Evolutionary conservation across 2,797 vertebrate species (phyloP).

Genomic region (Rachycentron canadum): DNA sequence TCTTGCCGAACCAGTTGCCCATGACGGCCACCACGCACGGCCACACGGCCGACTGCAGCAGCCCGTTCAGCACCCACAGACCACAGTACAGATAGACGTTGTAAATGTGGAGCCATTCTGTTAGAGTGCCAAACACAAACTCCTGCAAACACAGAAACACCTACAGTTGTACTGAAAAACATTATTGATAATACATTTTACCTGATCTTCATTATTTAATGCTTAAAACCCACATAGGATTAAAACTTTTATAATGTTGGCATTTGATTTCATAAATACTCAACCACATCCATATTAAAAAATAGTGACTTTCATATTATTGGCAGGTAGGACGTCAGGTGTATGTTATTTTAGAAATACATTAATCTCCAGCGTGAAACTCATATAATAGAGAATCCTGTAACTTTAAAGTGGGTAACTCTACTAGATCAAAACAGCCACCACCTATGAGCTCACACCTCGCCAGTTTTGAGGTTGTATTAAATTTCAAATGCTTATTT

Average conservation of each 20-base stretch:
- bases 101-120: slow-evolving; percentile 96
- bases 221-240: neutral
- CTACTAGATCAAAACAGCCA: too few species aligned
- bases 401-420: neutral
- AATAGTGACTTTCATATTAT: neutral
- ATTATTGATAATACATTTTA: neutral
- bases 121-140: slow-evolving; percentile 93
- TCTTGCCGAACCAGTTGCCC: slow-evolving; percentile 99
- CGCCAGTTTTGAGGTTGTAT: too few species aligned
- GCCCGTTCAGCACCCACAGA: slow-evolving; percentile 94
- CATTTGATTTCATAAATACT: neutral
- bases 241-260: neutral
- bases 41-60: slow-evolving; percentile 97
- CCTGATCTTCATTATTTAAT: neutral
- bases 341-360: neutral
- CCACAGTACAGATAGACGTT: slow-evolving; percentile 92
- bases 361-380: neutral
- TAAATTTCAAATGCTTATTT: too few species aligned
- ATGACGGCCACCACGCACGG: slow-evolving; percentile 97
- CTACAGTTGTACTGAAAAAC: neutral
- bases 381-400: neutral
- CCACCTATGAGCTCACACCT: too few species aligned
- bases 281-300: neutral
- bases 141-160: slow-evolving; percentile 80
- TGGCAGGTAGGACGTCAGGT: neutral